These are phyloP conservation scores for Oreochromis niloticus DNA, from an alignment of 2,113 vertebrate species.

Conservation along the genomic window DNA sequence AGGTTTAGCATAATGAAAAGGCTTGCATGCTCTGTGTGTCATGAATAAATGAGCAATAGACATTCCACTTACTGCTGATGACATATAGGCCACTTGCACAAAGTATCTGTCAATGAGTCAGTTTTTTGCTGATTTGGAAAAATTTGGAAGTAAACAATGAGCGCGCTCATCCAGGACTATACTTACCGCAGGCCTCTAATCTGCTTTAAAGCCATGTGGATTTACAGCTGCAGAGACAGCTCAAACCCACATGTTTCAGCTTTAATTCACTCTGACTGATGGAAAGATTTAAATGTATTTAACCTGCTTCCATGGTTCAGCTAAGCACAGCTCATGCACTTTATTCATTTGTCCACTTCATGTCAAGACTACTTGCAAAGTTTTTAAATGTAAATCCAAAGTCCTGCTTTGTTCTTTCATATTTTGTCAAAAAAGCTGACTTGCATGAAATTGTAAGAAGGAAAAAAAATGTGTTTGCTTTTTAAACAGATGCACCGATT, in stretches of 20 bases:
- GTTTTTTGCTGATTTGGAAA: constrained; percentile 22
- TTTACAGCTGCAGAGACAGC: constrained; percentile 29
- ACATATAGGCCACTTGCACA: not conserved
- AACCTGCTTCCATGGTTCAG: not conserved
- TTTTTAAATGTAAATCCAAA: not conserved
- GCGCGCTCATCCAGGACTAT: constrained; percentile 7
- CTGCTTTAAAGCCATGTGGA: constrained; percentile 50
- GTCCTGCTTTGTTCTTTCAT: not conserved
- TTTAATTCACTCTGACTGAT: constrained; percentile 15
- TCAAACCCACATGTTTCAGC: constrained; percentile 37
- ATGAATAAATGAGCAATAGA: not conserved
- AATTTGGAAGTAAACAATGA: constrained; percentile 32
- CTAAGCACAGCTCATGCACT: not conserved
- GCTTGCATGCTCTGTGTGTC: not conserved
- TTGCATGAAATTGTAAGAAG: not conserved
- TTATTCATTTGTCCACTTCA: not conserved
- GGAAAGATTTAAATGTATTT: constrained; percentile 27
- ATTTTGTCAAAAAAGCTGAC: not conserved
- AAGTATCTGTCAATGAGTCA: not conserved
- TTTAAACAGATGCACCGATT: not conserved
- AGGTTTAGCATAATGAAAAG: not conserved
- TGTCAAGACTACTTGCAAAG: not conserved
- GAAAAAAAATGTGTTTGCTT: not conserved
- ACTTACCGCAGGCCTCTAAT: constrained; percentile 49
- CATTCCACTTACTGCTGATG: not conserved